Evolutionary conservation across 2,113 vertebrate genomes (phyloP).

Genomic region (Psilopogon haemacephalus): DNA sequence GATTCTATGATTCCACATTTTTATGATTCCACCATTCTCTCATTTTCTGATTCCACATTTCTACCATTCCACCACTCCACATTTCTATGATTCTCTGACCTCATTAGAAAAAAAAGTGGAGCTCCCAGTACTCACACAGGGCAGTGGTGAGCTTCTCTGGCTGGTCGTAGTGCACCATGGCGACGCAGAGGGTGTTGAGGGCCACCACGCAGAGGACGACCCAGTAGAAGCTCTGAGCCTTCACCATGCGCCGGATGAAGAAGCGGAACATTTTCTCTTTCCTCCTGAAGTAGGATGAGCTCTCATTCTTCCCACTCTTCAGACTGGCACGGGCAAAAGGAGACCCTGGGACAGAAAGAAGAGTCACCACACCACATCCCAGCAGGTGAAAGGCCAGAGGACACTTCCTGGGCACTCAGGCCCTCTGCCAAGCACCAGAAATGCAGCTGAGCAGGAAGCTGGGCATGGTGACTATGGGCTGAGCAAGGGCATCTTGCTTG

Average conservation of each 20-base stretch:
- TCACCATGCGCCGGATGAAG: conserved; percentile 94
- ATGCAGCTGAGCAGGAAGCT: not conserved
- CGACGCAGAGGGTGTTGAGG: conserved; percentile 93
- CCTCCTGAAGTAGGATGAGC: conserved; percentile 89
- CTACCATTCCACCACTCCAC: too few species aligned
- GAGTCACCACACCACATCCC: not conserved
- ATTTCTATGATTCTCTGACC: too few species aligned
- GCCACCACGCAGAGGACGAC: conserved; percentile 91
- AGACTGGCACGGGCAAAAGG: conserved; percentile 90
- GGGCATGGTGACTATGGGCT: not conserved
- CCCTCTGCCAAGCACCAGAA: not conserved
- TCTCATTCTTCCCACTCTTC: conserved; percentile 91
- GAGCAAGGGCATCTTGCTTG: not conserved
- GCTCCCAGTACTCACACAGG: conserved; percentile 80
- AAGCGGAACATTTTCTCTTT: conserved; percentile 96
- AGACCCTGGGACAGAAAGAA: conserved; percentile 78
- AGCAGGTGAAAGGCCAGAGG: not conserved
- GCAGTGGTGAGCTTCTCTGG: conserved; percentile 90
- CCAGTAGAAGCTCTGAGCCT: conserved; percentile 98
- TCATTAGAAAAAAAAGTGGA: not conserved
- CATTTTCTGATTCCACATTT: too few species aligned
- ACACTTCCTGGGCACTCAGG: not conserved
- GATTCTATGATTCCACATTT: too few species aligned
- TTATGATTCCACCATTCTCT: too few species aligned
- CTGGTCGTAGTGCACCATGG: conserved; percentile 96